A percentile compares a stretch with the other conserved stretches of the same genome.
Evolutionary conservation across 1,140 invertebrate species (phyloP).

Genomic region (Aphelenchoides avenae): DNA sequence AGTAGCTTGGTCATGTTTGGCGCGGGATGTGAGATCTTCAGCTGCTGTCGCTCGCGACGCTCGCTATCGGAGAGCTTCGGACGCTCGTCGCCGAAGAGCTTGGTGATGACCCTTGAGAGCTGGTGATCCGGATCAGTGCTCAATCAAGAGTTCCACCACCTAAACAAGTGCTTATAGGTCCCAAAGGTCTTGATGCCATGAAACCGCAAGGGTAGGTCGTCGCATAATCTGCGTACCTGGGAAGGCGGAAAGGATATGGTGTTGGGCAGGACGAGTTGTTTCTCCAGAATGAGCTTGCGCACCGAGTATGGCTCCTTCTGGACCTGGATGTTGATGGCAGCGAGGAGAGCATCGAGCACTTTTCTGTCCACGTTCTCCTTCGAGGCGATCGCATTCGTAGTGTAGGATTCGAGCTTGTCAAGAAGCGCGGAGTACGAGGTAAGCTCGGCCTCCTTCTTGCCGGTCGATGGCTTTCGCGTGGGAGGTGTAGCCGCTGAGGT

Average conservation of each 20-base stretch:
- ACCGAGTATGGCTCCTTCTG: slow-evolving; percentile 54
- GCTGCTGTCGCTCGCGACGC: slow-evolving; percentile 33
- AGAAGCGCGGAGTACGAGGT: slow-evolving; percentile 39
- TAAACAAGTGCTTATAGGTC: slow-evolving; percentile 28
- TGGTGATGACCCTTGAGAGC: slow-evolving; percentile 37
- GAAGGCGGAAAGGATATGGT: slow-evolving; percentile 58
- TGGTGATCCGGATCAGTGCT: slow-evolving; percentile 41
- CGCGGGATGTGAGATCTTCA: slow-evolving; percentile 41
- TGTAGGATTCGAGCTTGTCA: slow-evolving; percentile 49
- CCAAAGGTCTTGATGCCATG: slow-evolving; percentile 11
- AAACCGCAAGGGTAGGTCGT: slow-evolving; percentile 5
- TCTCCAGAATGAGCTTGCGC: slow-evolving; percentile 56
- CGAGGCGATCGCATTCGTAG: slow-evolving; percentile 35
- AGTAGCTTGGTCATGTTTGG: slow-evolving; percentile 56
- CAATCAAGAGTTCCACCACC: slow-evolving; percentile 58
- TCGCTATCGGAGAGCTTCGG: slow-evolving; percentile 50
- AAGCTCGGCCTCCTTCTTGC: slow-evolving; percentile 39
- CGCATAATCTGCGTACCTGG: too few relatives aligned
- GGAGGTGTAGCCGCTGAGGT: neutral
- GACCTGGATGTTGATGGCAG: slow-evolving; percentile 56
- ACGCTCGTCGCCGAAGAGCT: slow-evolving; percentile 53
- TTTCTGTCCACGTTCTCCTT: slow-evolving; percentile 49
- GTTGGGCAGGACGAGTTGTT: slow-evolving; percentile 57
- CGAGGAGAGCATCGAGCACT: slow-evolving; percentile 51
- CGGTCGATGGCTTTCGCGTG: neutral